phyloP scores from a whole-genome alignment of 2,113 vertebrate genomes.

The Hippocampus zosterae region DNA sequence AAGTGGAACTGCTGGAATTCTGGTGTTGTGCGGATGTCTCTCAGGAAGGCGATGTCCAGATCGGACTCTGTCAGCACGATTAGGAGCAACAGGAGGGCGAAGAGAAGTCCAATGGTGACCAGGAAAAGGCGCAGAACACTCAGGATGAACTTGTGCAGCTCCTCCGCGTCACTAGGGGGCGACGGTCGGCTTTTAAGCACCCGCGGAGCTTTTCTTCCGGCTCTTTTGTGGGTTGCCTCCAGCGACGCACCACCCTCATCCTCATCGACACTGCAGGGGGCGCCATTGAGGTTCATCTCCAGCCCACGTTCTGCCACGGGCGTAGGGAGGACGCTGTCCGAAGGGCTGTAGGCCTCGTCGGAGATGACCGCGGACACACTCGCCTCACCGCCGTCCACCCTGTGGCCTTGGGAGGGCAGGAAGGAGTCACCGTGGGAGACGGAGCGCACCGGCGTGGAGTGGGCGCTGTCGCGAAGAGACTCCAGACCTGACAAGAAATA shows the following conservation, averaged over 20 bases:
- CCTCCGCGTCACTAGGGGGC: slow-evolving; percentile 71
- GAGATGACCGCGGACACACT: slow-evolving; percentile 78
- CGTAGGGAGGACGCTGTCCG: slow-evolving; percentile 87
- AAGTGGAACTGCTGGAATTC: slow-evolving; percentile 98
- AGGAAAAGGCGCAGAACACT: slow-evolving; percentile 92
- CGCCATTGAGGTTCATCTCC: slow-evolving; percentile 83
- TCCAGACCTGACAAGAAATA: slow-evolving; percentile 78
- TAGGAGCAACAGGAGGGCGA: slow-evolving; percentile 90
- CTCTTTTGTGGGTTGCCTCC: slow-evolving; percentile 57
- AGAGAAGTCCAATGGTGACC: slow-evolving; percentile 90
- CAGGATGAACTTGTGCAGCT: slow-evolving; percentile 91
- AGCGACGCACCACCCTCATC: slow-evolving; percentile 72
- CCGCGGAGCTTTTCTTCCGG: slow-evolving; percentile 72
- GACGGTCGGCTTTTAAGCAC: slow-evolving; percentile 50
- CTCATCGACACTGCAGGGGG: slow-evolving; percentile 83
- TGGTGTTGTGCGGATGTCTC: slow-evolving; percentile 93
- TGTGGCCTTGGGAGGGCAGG: slow-evolving; percentile 59
- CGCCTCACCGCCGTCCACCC: slow-evolving; percentile 74
- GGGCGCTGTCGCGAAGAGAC: slow-evolving; percentile 88
- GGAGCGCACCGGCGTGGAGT: slow-evolving; percentile 86
- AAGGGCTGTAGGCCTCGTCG: slow-evolving; percentile 86
- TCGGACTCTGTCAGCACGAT: slow-evolving; percentile 94
- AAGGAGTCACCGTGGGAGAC: slow-evolving; percentile 83
- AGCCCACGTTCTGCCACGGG: slow-evolving; percentile 84
- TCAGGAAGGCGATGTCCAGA: slow-evolving; percentile 93